Evolutionary conservation across 1,140 invertebrate genomes (phyloP).

Genomic region (Cherax destructor): DNA sequence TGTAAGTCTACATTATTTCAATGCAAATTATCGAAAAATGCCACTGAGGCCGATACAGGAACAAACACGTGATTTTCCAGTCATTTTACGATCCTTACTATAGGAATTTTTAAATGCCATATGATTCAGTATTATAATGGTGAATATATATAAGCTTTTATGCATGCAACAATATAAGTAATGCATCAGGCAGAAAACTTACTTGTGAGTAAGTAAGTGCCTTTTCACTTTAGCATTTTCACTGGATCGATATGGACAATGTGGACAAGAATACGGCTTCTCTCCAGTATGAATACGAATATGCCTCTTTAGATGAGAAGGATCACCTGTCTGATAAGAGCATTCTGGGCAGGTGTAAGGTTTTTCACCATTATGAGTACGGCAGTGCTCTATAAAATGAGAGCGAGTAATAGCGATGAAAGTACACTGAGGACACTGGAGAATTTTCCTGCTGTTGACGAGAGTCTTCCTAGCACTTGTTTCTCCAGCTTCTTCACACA

Average conservation of each 20-base stretch:
- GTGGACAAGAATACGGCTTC: conserved; percentile 46
- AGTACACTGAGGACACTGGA: conserved; percentile 31
- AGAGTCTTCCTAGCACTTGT: conserved; percentile 22
- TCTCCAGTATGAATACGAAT: conserved; percentile 55
- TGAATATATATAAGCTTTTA: neutral
- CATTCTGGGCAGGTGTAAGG: conserved; percentile 47
- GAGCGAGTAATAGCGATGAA: conserved; percentile 18
- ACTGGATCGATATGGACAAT: conserved; percentile 45
- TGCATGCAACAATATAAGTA: neutral
- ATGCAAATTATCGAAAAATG: neutral
- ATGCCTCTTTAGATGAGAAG: conserved; percentile 36
- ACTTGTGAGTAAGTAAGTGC: conserved; percentile 37
- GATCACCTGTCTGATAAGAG: conserved; percentile 33
- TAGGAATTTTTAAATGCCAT: neutral
- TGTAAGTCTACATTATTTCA: neutral
- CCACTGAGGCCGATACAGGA: neutral
- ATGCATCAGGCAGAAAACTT: neutral
- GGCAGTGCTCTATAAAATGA: conserved; percentile 40
- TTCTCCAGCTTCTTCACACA: conserved; percentile 17
- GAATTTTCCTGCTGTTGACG: conserved; percentile 7
- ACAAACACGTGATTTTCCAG: neutral
- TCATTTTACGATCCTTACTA: neutral
- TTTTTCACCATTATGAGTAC: conserved; percentile 40
- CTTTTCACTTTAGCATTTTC: conserved; percentile 41
- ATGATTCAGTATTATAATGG: neutral